Evolutionary conservation across 1,140 invertebrate species (phyloP).

Genomic region (Mesaphorura yosii): DNA sequence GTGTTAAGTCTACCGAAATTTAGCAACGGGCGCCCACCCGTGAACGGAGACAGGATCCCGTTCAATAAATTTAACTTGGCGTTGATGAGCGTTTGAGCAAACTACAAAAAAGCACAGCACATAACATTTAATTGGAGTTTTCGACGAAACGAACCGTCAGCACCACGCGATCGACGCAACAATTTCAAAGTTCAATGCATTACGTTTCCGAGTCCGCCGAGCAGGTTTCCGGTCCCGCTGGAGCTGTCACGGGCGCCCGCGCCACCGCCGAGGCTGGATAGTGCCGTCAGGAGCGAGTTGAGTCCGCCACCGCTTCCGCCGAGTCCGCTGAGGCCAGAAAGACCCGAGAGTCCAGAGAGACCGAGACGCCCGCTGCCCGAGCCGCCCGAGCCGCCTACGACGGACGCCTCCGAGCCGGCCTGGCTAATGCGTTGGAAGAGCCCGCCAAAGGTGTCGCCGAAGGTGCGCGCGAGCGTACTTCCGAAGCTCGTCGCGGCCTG

Average conservation of each 20-base stretch:
- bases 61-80: conserved; percentile 31
- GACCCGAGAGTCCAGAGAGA: neutral
- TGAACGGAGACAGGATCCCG: conserved; percentile 30
- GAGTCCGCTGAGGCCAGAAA: neutral
- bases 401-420: conserved; percentile 1
- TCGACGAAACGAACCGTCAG: too few species aligned
- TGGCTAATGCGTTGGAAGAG: conserved; percentile 22
- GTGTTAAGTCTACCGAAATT: conserved; percentile 23
- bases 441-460: conserved; percentile 26
- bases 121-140: neutral
- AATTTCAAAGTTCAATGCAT: neutral
- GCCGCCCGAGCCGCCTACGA: neutral
- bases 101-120: conserved; percentile 23
- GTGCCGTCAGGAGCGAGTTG: neutral
- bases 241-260: neutral
- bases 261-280: neutral
- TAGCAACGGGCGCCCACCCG: conserved; percentile 28
- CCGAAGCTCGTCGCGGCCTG: conserved; percentile 30
- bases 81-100: conserved; percentile 31
- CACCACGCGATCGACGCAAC: neutral
- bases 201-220: conserved; percentile 31
- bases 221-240: conserved; percentile 16
- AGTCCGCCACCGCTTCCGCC: neutral
- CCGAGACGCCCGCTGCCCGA: neutral
- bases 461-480: conserved; percentile 26